phyloP scores from a whole-genome alignment of 1,140 invertebrate species.

The Drosophila pruinosa region DNA sequence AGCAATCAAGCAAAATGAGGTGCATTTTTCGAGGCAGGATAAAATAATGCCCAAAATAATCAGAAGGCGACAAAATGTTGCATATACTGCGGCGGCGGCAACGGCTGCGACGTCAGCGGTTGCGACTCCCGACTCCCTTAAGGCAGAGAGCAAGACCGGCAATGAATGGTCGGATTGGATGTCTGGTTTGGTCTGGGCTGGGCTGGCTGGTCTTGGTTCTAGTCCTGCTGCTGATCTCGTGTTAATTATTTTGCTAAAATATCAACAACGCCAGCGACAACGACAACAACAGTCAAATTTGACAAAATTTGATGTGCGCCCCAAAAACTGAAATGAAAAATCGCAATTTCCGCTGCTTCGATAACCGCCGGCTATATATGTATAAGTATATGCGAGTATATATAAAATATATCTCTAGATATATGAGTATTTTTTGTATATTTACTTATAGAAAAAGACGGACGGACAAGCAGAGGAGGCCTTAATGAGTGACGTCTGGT shows the following conservation, averaged over 20 bases:
- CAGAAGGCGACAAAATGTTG: slow-evolving; percentile 76
- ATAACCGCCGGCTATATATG: slow-evolving; percentile 63
- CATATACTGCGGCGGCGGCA: slow-evolving; percentile 58
- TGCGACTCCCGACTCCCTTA: slow-evolving; percentile 4
- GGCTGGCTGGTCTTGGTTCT: too few relatives aligned
- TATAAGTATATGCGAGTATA: slow-evolving; percentile 6
- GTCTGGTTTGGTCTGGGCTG: not conserved
- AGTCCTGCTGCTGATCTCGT: slow-evolving; percentile 38
- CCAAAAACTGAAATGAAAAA: slow-evolving; percentile 72
- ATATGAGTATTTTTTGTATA: slow-evolving; percentile 24
- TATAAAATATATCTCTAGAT: slow-evolving; percentile 14
- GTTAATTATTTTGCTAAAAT: slow-evolving; percentile 79
- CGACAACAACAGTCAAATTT: slow-evolving; percentile 49
- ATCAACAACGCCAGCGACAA: slow-evolving; percentile 22
- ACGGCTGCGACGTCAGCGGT: too few relatives aligned
- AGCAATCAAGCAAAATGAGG: slow-evolving; percentile 75
- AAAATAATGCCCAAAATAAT: slow-evolving; percentile 67
- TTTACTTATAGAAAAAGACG: slow-evolving; percentile 59
- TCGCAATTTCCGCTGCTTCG: slow-evolving; percentile 71
- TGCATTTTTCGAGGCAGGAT: slow-evolving; percentile 51
- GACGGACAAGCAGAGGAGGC: slow-evolving; percentile 56
- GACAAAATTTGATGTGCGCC: slow-evolving; percentile 70
- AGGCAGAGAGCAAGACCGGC: not conserved
- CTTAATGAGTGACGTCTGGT: slow-evolving; percentile 79
- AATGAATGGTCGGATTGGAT: slow-evolving; percentile 19